Evolutionary conservation across 2,888 invertebrate species (phyloP).

Genomic region (Apotomis betuletana): DNA sequence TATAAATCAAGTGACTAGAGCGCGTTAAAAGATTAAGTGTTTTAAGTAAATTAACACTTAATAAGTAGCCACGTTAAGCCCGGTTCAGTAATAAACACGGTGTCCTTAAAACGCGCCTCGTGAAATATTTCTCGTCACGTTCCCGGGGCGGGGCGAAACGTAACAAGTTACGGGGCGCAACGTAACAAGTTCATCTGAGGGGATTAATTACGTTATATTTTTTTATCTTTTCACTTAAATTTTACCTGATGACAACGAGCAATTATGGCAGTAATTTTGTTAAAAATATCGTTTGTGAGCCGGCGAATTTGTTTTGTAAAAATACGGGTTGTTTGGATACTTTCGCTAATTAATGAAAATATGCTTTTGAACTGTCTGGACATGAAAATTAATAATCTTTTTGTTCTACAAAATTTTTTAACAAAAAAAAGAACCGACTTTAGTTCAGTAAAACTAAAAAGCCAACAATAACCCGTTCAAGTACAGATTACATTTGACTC

Average conservation of each 20-base stretch:
- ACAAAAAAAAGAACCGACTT: too few species aligned
- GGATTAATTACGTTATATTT: conserved; percentile 57
- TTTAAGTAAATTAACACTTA: conserved; percentile 14
- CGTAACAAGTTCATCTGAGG: conserved; percentile 57
- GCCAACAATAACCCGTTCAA: too few species aligned
- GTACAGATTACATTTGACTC: too few species aligned
- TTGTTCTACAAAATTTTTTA: too few species aligned
- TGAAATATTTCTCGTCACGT: conserved; percentile 52
- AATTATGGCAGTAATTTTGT: not conserved
- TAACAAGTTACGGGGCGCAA: conserved; percentile 57
- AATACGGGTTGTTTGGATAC: not conserved
- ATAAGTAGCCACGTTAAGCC: conserved; percentile 10
- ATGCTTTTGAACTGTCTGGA: too few species aligned
- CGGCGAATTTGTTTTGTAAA: not conserved
- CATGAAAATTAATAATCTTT: too few species aligned
- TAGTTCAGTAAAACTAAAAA: too few species aligned
- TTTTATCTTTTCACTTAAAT: conserved; percentile 43
- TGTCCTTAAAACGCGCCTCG: conserved; percentile 43
- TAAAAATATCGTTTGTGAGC: not conserved
- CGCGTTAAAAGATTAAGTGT: not conserved
- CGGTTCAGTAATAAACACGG: conserved; percentile 13
- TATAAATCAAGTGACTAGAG: not conserved
- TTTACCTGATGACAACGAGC: conserved; percentile 10
- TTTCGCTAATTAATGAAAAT: too few species aligned
- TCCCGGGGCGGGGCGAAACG: conserved; percentile 52